phyloP scores from a whole-genome alignment of 2,797 vertebrate genomes.

The Phalloptychus januarius region DNA sequence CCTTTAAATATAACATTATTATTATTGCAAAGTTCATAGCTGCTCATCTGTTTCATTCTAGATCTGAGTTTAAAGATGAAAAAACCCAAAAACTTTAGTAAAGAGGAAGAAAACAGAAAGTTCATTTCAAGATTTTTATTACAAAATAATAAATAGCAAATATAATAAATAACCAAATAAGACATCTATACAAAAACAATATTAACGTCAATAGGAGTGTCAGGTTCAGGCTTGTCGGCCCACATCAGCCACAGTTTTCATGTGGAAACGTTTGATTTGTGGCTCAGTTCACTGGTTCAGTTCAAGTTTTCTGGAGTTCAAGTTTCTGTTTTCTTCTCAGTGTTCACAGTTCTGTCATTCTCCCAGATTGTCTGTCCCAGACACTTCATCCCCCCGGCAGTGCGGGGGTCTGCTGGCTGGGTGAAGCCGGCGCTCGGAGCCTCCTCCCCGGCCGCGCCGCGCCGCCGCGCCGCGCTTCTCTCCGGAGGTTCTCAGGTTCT shows the following conservation, averaged over 20 bases:
- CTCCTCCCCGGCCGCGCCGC: slow-evolving; percentile 24
- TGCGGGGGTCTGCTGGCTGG: slow-evolving; percentile 5
- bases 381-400: neutral
- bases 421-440: slow-evolving; percentile 19
- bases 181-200: slow-evolving; percentile 28
- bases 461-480: slow-evolving; percentile 18
- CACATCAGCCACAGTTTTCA: slow-evolving; percentile 2
- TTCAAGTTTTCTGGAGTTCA: slow-evolving; percentile 68
- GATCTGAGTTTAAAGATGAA: neutral
- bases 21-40: neutral
- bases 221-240: slow-evolving; percentile 38
- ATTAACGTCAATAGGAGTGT: slow-evolving; percentile 17
- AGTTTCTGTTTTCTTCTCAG: slow-evolving; percentile 45
- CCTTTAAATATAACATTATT: neutral
- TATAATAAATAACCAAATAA: slow-evolving; percentile 78
- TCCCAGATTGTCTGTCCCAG: neutral
- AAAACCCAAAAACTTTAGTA: slow-evolving; percentile 3
- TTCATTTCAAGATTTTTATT: slow-evolving; percentile 56
- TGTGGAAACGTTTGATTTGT: neutral
- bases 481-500: neutral
- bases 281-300: slow-evolving; percentile 14
- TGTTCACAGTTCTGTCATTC: slow-evolving; percentile 29
- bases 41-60: neutral
- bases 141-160: slow-evolving; percentile 78
- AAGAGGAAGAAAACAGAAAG: slow-evolving; percentile 39